Evolutionary conservation across 2,113 vertebrate species (phyloP), one percentile per base, ranked within the genome.

Genomic region (Poicephalus gulielmi): DNA sequence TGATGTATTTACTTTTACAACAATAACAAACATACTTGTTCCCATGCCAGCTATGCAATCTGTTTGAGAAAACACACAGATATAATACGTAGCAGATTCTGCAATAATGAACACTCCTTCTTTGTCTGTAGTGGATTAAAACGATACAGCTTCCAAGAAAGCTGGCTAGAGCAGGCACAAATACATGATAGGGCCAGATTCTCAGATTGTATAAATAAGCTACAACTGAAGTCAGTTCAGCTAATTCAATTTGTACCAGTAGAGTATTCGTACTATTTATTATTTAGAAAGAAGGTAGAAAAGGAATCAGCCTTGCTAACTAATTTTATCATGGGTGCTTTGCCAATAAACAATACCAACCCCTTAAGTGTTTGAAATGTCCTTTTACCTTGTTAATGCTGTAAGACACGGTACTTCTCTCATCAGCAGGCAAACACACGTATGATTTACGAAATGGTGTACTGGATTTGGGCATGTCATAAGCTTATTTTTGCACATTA

Each of bases 401-500:
- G 2, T 83, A 70, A 77, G 64, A 81, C 76, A n/a, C 41, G 28
- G 19, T 76, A 14, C 84, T 96, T 63, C 41, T 84, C 52, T 88
- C 86, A 89, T 84, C 80, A 88, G 44, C 66, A 77, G 35, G n/a
- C 64, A 92, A 90, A 35, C n/a, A 62, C 35, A 62, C 20, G 11
- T 44, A 85, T 57, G 95, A 85, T 92, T 91, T 75, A 69, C 79
- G 74, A 91, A 86, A 84, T 81, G 52, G 49, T 62, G 44, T 62
- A 37, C 52, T 79, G 57, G 80, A 83, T 95, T 82, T 76, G 62
- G 80, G 77, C 78, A 59, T 60, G 27, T 37, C 70, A 43, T 84
- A 82, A 88, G 75, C 86, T 81, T 63, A 50, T 60, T 93, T 95
- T 88, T 86, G 37, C 77, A 81, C 57, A 79, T 94, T 94, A 69